Conservation (phyloP, 2,797 vertebrate species). For the Hydrolagus colliei region DNA sequence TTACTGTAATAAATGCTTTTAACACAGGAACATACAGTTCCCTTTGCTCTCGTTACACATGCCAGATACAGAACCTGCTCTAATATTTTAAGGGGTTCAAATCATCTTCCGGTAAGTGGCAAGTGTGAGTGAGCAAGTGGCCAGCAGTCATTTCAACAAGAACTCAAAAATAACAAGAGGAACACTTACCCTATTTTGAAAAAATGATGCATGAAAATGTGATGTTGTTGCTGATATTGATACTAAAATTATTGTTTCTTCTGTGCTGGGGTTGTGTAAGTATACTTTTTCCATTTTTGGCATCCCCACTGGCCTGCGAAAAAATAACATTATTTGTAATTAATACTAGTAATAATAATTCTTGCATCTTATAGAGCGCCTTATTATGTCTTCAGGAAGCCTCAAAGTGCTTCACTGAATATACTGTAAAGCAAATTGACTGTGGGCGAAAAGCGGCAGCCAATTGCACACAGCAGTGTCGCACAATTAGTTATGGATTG, state of each 20-base stretch:
- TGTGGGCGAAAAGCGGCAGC: too few species aligned
- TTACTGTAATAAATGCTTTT: too few species aligned
- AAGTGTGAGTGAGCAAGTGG: not conserved
- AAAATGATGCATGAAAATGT: conserved; percentile 98
- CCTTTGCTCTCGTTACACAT: not conserved
- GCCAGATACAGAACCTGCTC: not conserved
- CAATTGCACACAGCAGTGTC: too few species aligned
- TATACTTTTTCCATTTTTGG: conserved; percentile 99
- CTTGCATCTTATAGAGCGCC: not conserved
- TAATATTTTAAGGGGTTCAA: not conserved
- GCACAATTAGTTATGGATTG: too few species aligned
- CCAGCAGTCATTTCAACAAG: conserved; percentile 1
- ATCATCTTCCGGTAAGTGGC: not conserved
- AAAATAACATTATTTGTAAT: conserved; percentile 38
- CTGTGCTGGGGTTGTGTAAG: conserved; percentile 97
- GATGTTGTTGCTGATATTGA: conserved; percentile 99
- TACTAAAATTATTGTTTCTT: conserved; percentile 96
- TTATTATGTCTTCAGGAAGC: not conserved
- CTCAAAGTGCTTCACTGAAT: not conserved
- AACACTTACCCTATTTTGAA: conserved; percentile 93
- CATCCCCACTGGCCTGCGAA: conserved; percentile 90
- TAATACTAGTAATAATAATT: not conserved
- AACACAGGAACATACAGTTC: too few species aligned
- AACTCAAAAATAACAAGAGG: not conserved
- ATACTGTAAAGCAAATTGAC: too few species aligned